Conservation (phyloP, 2,888 invertebrate species). For the Apamea sordens region DNA sequence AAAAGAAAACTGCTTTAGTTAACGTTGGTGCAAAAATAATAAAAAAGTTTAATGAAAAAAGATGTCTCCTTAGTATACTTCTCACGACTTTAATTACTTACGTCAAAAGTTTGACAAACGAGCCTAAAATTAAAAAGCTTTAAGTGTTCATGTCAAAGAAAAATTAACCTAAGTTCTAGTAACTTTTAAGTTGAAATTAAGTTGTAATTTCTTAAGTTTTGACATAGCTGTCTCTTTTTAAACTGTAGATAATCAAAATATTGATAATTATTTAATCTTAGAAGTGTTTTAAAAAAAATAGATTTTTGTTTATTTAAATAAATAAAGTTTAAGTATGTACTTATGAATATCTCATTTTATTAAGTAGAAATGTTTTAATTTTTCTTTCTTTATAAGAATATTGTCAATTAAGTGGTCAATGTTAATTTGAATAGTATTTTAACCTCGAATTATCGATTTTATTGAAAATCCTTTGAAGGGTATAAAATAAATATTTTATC, state of each 20-base stretch:
- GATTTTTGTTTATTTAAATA: slow-evolving; percentile 9
- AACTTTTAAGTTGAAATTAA: slow-evolving; percentile 36
- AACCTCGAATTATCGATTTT: slow-evolving; percentile 52
- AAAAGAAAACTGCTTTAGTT: slow-evolving; percentile 39
- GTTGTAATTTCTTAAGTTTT: slow-evolving; percentile 30
- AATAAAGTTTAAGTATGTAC: neutral
- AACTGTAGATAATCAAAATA: slow-evolving; percentile 6
- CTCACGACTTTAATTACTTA: slow-evolving; percentile 64
- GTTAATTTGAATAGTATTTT: slow-evolving; percentile 40
- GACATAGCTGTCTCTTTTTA: slow-evolving; percentile 31
- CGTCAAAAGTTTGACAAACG: slow-evolving; percentile 65
- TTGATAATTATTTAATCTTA: slow-evolving; percentile 18
- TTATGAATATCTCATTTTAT: slow-evolving; percentile 16
- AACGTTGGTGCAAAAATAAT: slow-evolving; percentile 49
- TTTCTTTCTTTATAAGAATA: slow-evolving; percentile 7
- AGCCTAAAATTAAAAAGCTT: slow-evolving; percentile 87
- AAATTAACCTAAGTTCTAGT: slow-evolving; percentile 53
- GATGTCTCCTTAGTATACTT: slow-evolving; percentile 58
- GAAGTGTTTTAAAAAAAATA: slow-evolving; percentile 18
- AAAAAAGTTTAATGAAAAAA: slow-evolving; percentile 50
- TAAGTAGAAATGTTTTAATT: neutral
- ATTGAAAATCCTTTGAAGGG: slow-evolving; percentile 30
- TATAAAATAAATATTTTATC: slow-evolving; percentile 38
- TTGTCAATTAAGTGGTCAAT: slow-evolving; percentile 59
- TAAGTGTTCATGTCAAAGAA: slow-evolving; percentile 87